Conservation (phyloP, 2,888 invertebrate genomes). For the Calameuta idolon region DNA sequence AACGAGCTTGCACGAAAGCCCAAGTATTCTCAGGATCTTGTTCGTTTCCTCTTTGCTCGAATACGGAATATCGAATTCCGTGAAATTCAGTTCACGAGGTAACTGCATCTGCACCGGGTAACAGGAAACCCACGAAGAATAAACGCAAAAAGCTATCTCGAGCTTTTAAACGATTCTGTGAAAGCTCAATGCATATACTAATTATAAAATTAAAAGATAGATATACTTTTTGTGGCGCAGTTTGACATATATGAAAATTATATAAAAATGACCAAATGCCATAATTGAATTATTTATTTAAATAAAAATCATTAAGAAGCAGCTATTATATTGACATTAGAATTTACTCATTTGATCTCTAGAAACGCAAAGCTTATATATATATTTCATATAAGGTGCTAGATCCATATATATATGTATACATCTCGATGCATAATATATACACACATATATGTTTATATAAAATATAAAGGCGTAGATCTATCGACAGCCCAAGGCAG, state of each 20-base stretch:
- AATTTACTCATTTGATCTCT: background rate
- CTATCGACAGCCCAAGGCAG: conserved; percentile 9
- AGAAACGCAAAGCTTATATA: background rate
- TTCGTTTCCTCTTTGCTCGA: background rate
- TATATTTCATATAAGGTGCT: background rate
- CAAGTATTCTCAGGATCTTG: too few relatives aligned
- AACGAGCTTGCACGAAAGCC: background rate
- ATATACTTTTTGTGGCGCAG: background rate
- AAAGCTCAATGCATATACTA: background rate
- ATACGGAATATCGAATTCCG: background rate
- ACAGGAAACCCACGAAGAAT: background rate
- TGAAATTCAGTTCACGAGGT: background rate
- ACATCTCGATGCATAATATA: background rate
- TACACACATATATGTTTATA: background rate
- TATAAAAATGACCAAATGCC: background rate
- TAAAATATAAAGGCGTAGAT: background rate
- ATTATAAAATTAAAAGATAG: background rate
- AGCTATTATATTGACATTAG: background rate
- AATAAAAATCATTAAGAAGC: background rate
- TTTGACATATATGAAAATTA: background rate
- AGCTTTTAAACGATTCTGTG: background rate
- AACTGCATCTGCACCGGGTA: background rate
- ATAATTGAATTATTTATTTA: background rate
- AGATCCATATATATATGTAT: background rate
- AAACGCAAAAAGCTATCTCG: background rate